These are phyloP conservation scores for Crotalus horridus DNA, from an alignment of 2,113 vertebrate species.

Conservation along the genomic window DNA sequence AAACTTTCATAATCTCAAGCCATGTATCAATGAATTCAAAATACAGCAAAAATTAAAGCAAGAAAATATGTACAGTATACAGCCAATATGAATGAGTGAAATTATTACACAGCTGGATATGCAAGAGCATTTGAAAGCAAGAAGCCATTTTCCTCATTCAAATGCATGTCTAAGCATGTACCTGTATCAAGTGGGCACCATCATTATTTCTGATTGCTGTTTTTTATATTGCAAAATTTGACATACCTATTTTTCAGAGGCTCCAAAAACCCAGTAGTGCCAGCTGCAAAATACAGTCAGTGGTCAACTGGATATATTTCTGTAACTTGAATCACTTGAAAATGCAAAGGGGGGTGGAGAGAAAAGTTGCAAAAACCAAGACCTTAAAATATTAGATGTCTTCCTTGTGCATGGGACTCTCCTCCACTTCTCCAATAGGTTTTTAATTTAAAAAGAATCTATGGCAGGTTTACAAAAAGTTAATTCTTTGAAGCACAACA, in stretches of 20 bases:
- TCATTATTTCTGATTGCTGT: background rate
- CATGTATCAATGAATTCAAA: background rate
- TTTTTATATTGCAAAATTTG: background rate
- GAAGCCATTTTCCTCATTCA: accelerated
- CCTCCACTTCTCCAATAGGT: background rate
- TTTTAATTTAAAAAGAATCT: background rate
- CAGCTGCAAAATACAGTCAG: background rate
- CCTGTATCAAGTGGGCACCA: background rate
- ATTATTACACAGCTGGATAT: background rate
- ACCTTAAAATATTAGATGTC: background rate
- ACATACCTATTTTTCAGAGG: background rate
- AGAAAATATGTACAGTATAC: background rate
- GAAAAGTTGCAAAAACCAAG: background rate
- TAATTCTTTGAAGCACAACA: conserved; percentile 14
- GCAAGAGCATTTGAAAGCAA: background rate
- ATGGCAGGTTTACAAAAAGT: background rate
- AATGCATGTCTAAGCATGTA: background rate
- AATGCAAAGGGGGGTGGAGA: background rate
- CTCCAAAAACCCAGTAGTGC: background rate
- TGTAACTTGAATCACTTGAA: background rate
- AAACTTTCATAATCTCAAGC: conserved; percentile 12
- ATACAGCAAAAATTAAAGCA: background rate
- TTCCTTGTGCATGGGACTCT: background rate
- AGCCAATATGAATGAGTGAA: background rate
- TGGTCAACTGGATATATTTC: background rate